Percentiles rank a stretch among this genome's conserved stretches.
phyloP scores from a whole-genome alignment of 2,113 vertebrate species.

The Bucco capensis region DNA sequence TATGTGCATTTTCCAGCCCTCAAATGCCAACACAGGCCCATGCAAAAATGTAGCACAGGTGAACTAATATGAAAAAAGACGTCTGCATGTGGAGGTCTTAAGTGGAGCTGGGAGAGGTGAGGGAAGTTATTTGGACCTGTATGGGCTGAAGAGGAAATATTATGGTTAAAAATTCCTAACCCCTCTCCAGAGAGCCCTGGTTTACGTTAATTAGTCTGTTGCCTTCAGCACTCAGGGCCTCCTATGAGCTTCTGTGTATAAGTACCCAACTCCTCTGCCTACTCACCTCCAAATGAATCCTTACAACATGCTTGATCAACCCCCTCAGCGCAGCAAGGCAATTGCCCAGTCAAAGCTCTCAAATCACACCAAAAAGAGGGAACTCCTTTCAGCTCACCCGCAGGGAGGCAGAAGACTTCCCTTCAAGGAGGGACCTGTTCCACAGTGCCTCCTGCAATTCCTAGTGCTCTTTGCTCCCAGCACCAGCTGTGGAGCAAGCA shows the following conservation, averaged over 20 bases:
- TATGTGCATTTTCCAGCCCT: neutral
- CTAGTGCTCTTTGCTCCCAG: neutral
- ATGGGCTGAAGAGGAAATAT: constrained; percentile 66
- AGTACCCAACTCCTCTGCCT: constrained; percentile 11
- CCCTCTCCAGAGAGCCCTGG: constrained; percentile 68
- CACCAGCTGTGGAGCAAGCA: neutral
- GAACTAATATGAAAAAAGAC: neutral
- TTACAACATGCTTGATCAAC: neutral
- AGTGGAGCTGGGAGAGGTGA: neutral
- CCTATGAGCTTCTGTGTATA: constrained; percentile 38
- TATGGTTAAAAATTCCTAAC: constrained; percentile 74
- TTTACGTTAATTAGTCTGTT: constrained; percentile 81
- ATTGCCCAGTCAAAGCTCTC: neutral
- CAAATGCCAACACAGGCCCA: neutral
- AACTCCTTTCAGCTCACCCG: neutral
- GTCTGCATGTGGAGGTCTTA: neutral
- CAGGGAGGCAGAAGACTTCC: neutral
- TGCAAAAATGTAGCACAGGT: neutral
- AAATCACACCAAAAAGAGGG: neutral
- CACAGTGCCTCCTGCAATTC: neutral
- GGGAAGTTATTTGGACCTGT: neutral
- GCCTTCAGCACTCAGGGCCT: constrained; percentile 71
- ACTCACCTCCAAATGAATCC: constrained; percentile 28
- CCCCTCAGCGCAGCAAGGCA: neutral
- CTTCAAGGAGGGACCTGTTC: neutral